phyloP scores from a whole-genome alignment of 2,797 vertebrate genomes.

The Salmo trutta region DNA sequence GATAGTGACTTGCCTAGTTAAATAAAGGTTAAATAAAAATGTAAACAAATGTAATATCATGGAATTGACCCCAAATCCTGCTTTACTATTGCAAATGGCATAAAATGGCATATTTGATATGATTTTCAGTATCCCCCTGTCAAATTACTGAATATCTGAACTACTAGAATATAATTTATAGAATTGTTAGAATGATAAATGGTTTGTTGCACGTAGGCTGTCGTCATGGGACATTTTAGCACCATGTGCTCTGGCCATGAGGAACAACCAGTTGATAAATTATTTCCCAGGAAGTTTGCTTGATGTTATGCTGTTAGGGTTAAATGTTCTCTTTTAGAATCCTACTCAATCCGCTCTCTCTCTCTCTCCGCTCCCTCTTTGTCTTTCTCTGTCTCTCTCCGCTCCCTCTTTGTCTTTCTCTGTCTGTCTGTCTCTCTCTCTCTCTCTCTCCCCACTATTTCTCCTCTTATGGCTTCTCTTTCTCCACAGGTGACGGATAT shows the following conservation, averaged over 20 bases:
- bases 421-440: no score
- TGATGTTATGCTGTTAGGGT: neutral
- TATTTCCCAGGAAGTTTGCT: neutral
- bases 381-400: no score
- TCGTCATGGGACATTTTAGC: neutral
- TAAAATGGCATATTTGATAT: neutral
- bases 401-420: no score
- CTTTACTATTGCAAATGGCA: neutral
- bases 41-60: neutral
- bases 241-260: neutral
- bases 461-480: neutral
- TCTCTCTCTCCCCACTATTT: neutral
- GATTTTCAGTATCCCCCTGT: neutral
- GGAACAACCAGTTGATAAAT: neutral
- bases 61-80: neutral
- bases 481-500: conserved; percentile 94
- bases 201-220: neutral
- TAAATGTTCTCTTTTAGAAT: neutral
- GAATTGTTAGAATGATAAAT: neutral
- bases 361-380: no score
- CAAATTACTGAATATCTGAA: neutral
- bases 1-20: neutral
- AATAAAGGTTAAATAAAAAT: neutral
- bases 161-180: no score
- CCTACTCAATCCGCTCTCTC: neutral